Base-by-base conservation (phyloP, 1,140 invertebrate genomes). In the Fopius arisanus region DNA sequence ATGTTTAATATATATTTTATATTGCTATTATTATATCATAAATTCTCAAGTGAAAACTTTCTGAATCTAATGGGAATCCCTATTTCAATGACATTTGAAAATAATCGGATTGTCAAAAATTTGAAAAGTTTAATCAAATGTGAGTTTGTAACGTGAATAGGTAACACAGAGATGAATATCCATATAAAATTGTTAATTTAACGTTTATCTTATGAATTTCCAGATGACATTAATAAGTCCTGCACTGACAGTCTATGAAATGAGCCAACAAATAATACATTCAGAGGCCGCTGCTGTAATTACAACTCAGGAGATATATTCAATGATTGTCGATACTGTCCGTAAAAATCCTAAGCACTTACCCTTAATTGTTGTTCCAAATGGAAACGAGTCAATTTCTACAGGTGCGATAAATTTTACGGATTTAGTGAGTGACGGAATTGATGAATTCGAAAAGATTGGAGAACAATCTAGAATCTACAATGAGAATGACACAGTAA, bases 391-490 rank as follows among this genome's bases (percentile, higher is more conserved):
- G 21, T n/a, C 23, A 62, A 7, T 0, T 14, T 23, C 54, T n/a
- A 79, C 82, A 41, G 89, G 88, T 4, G 87, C 90, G 3, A 89
- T 92, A 31, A 89, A 90, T 62, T 92, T 91, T 77, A 81, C 54
- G 6, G 74, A 79, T 48, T 26, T 80, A 6, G 43, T 77, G 0
- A 19, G 28, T 6, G 73, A 78, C 0, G 65, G 71, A 26, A 66
- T 81, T 23, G 74, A 75, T 26, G 78, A 81, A 62, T 81, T 80
- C 70, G 66, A 75, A 21, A 75, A 77, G 68, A 70, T 79, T 87
- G 69, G 76, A 90, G 26, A 89, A 86, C 76, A 77, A 84, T 62
- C 84, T 87, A 26, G 81, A 62, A 80, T 81, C 26, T 80, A 77
- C 48, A 21, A 78, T 28, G 79, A 90, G 21, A 90, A 37, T 66